These are phyloP conservation scores for Piprites chloris DNA, from an alignment of 2,113 vertebrate genomes.

Conservation along the genomic window DNA sequence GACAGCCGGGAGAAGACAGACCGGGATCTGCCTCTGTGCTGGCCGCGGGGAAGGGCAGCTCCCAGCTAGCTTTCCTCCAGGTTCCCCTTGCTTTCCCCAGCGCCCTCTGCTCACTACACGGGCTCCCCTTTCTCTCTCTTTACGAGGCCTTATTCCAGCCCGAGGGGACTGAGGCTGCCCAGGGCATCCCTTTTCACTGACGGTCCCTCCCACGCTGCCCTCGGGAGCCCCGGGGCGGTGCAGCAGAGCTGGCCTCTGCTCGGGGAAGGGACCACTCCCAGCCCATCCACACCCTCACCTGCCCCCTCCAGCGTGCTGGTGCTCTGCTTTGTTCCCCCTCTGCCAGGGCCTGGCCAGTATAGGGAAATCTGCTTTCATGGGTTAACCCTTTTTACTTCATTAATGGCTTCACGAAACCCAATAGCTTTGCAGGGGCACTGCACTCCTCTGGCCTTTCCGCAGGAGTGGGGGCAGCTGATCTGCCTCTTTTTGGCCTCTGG, in stretches of 20 bases:
- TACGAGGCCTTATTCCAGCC: slow-evolving; percentile 40
- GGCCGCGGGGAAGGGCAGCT: background rate
- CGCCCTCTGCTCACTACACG: rapidly evolving
- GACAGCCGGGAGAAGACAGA: background rate
- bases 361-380: background rate
- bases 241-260: slow-evolving; percentile 62
- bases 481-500: background rate
- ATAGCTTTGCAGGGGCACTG: background rate
- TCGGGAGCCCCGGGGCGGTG: background rate
- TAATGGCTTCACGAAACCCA: background rate
- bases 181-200: background rate
- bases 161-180: background rate
- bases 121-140: background rate
- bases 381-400: background rate
- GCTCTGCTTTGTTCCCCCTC: background rate
- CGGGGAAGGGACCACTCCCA: background rate
- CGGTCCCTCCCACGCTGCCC: background rate
- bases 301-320: background rate
- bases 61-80: background rate
- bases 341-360: background rate
- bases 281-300: background rate
- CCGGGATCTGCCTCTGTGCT: background rate
- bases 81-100: background rate
- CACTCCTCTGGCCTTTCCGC: background rate
- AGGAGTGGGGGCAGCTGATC: background rate